phyloP scores from a whole-genome alignment of 37 sponge, comb jelly and placozoan species.

The Agelas oroides region DNA sequence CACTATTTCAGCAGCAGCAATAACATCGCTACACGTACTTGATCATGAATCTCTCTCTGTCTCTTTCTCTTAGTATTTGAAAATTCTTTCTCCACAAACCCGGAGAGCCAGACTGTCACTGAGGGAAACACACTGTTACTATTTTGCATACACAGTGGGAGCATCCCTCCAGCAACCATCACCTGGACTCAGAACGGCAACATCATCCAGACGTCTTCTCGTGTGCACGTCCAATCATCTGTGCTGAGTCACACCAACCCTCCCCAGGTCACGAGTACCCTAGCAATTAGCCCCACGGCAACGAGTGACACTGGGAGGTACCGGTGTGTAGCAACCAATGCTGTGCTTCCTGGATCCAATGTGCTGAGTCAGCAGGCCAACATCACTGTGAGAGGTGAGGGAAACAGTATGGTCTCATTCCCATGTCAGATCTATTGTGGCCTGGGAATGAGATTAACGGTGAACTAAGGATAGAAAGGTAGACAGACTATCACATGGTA shows the following conservation, averaged over 20 bases:
- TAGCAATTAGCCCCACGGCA: conserved; percentile 13
- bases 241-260: conserved; percentile 20
- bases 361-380: conserved; percentile 42
- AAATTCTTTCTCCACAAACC: conserved; percentile 29
- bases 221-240: conserved; percentile 19
- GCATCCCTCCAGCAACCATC: conserved; percentile 67
- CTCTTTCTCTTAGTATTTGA: conserved; percentile 26
- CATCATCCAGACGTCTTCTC: background rate
- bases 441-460: too few species aligned
- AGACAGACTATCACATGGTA: too few species aligned
- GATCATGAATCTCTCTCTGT: background rate
- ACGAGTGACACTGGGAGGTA: conserved; percentile 45
- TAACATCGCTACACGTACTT: too few species aligned
- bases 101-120: conserved; percentile 46
- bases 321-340: conserved; percentile 55
- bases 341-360: conserved; percentile 26
- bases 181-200: conserved; percentile 46
- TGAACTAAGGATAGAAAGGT: too few species aligned
- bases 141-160: conserved; percentile 72
- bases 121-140: conserved; percentile 29
- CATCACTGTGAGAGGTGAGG: conserved; percentile 58
- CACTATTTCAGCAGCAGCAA: too few species aligned
- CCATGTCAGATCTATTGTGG: too few species aligned
- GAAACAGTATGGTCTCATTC: too few species aligned
- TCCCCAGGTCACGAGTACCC: conserved; percentile 56